phyloP scores from a whole-genome alignment of 2,797 vertebrate species.

The Halcyon smyrnensis region DNA sequence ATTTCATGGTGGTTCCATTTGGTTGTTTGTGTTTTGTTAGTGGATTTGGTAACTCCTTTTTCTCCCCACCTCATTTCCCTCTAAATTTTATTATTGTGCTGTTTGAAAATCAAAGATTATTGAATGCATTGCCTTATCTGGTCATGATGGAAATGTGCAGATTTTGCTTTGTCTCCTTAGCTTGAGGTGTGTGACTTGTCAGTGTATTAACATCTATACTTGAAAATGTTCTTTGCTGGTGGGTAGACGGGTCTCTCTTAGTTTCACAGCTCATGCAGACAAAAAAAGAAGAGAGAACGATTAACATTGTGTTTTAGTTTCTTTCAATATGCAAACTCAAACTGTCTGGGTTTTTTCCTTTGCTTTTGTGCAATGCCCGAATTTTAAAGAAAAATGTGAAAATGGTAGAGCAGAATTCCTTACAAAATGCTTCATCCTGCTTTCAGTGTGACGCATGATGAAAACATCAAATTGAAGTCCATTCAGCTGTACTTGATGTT shows the following conservation, averaged over 20 bases:
- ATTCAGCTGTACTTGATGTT: conserved; percentile 8
- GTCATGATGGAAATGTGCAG: not conserved
- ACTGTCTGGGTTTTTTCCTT: conserved; percentile 38
- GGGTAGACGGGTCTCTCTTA: not conserved
- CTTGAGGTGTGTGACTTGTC: not conserved
- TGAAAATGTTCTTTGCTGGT: conserved; percentile 5
- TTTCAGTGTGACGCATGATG: conserved; percentile 9
- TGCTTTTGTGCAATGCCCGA: not conserved
- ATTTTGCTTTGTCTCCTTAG: not conserved
- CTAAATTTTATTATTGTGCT: not conserved
- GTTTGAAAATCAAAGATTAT: conserved; percentile 12
- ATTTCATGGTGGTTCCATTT: conserved; percentile 20
- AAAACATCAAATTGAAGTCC: conserved; percentile 45
- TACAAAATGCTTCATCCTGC: conserved; percentile 15
- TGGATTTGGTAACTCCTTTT: not conserved
- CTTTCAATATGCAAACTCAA: conserved; percentile 32
- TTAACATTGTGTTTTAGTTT: not conserved
- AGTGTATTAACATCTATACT: conserved; percentile 2
- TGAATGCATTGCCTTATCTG: not conserved
- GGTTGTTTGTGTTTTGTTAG: not conserved
- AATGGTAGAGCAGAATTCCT: conserved; percentile 48
- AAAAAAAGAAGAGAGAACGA: not conserved
- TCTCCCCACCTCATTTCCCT: not conserved
- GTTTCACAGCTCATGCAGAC: not conserved
- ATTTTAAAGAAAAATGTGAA: conserved; percentile 52